These are phyloP conservation scores for Urocynchramus pylzowi DNA, from an alignment of 2,113 vertebrate species.

Conservation along the genomic window DNA sequence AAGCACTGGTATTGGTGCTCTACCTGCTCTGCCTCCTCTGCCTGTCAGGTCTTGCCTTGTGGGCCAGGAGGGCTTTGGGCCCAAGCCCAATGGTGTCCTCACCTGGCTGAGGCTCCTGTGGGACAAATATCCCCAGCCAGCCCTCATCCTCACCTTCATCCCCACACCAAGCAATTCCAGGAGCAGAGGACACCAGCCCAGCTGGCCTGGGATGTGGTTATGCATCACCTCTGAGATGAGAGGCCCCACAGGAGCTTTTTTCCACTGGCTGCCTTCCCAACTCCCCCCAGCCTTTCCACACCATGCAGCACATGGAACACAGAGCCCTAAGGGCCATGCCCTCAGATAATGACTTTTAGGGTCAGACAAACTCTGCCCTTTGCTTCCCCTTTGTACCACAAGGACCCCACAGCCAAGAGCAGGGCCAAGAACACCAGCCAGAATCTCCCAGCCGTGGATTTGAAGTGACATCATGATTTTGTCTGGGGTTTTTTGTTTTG, in stretches of 20 bases:
- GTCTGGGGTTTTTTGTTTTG: neutral
- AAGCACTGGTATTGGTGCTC: fast-evolving
- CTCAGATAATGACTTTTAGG: neutral
- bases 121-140: neutral
- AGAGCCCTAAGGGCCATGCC: neutral
- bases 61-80: neutral
- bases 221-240: neutral
- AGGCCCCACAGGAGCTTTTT: neutral
- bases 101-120: neutral
- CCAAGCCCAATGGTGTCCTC: neutral
- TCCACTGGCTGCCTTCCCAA: neutral
- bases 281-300: neutral
- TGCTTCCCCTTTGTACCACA: neutral
- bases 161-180: neutral
- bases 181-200: neutral
- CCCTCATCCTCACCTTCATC: neutral
- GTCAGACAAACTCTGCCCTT: neutral
- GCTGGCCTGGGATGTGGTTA: neutral
- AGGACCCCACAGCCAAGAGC: fast-evolving
- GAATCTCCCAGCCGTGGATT: fast-evolving
- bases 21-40: neutral
- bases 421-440: neutral
- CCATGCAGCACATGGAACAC: neutral
- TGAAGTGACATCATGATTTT: neutral
- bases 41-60: neutral